Base-by-base conservation (phyloP, 2,888 invertebrate species). In the Mesochorus sp. region DNA sequence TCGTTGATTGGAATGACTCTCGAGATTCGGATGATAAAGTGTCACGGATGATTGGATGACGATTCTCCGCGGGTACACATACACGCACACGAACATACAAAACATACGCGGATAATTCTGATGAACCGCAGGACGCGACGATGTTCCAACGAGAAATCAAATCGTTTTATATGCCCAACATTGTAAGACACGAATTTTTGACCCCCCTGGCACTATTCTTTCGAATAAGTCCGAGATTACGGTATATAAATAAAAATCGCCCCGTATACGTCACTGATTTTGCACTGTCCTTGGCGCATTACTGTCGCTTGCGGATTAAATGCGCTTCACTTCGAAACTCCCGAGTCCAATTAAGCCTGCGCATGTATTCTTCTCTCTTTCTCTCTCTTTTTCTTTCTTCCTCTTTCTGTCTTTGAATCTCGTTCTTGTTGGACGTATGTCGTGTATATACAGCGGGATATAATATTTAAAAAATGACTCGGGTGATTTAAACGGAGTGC, bases 1-100 rank as follows among this genome's bases (percentile, higher is more conserved):
- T 79, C 79, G 80, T 82, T 82, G 82, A 80, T 80, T 82, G 80
- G 79, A 82, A 79, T 82, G 80, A 82, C 80, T 82, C 64, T 53
- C 77, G 79, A 80, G 80, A 79, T 82, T 79, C 59, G 72, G 39
- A 79, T 82, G 82, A 80, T 82, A 77, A 82, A 80, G 77, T 82
- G 80, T 80, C 80, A 77, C 55, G 77, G 61, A 26, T 80, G 80
- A 79, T 82, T 78, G 79, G 80, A 79, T 39, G 74, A 73, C 71
- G 67, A 51, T 77, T 74, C 59, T 21, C 61, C 62, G 67, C 37
- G 55, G 12, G n/a, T 26, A 14, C 28, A 28, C 28, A 44, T 21
- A 19, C n/a, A 5, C 0, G 14, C 14, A 14, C 26, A 28, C n/a
- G n/a, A n/a, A n/a, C n/a, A n/a, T n/a, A n/a, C n/a, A n/a, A n/a